Conservation (phyloP, 2,113 vertebrate genomes). For the Turdus rufiventris region DNA sequence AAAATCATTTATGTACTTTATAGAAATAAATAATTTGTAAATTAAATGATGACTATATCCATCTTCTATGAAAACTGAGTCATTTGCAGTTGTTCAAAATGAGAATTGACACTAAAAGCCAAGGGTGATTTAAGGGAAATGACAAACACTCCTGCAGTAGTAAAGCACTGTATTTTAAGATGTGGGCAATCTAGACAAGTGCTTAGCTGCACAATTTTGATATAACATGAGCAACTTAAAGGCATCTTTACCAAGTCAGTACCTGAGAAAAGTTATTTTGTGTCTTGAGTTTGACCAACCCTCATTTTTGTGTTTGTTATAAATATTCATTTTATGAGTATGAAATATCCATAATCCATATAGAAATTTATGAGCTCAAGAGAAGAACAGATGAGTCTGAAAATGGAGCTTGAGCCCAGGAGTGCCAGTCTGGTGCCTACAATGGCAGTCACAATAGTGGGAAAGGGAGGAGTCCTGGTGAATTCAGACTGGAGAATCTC, state of each 20-base stretch:
- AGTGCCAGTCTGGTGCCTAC: fast-evolving
- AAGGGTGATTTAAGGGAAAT: slow-evolving; percentile 42
- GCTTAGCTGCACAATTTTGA: not conserved
- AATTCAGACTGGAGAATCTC: not conserved
- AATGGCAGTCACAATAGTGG: not conserved
- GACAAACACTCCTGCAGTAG: not conserved
- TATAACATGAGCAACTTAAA: not conserved
- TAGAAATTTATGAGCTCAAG: not conserved
- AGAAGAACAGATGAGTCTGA: not conserved
- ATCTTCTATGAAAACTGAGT: slow-evolving; percentile 49
- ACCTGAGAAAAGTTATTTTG: not conserved
- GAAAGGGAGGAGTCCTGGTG: not conserved
- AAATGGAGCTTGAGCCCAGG: not conserved
- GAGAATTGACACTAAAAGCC: slow-evolving; percentile 58
- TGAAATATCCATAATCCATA: not conserved
- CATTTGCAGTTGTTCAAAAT: slow-evolving; percentile 30
- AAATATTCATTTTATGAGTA: not conserved
- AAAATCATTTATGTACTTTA: not conserved
- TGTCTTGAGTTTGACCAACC: not conserved
- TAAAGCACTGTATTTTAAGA: not conserved
- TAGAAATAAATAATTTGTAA: slow-evolving; percentile 51
- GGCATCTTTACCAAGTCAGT: not conserved
- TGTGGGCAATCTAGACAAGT: not conserved
- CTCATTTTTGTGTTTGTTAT: not conserved
- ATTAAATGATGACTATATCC: slow-evolving; percentile 6